These are phyloP conservation scores for Eupithecia subumbrata DNA, from an alignment of 2,888 invertebrate species.

Conservation along the genomic window DNA sequence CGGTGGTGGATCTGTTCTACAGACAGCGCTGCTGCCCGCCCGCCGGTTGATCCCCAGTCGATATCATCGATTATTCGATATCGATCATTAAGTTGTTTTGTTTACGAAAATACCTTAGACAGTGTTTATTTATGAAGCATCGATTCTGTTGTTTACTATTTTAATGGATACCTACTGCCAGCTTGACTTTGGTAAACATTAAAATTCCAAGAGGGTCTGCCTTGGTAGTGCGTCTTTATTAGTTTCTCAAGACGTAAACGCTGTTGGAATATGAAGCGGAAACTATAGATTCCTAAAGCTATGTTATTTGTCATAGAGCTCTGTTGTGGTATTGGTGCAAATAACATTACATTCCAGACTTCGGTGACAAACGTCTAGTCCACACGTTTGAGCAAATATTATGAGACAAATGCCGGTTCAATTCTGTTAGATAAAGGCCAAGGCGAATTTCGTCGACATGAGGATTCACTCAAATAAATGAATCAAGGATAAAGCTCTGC, in stretches of 20 bases:
- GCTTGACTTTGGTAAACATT: neutral
- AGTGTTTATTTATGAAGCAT: neutral
- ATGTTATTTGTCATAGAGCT: neutral
- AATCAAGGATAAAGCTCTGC: neutral
- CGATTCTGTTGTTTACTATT: neutral
- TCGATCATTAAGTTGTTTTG: neutral
- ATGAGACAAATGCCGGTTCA: neutral
- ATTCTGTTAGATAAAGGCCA: slow-evolving; percentile 1
- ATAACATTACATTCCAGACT: neutral
- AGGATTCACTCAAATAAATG: neutral
- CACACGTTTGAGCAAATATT: neutral
- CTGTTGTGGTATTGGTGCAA: neutral
- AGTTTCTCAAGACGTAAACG: neutral
- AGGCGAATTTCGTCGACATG: neutral
- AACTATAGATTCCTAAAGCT: neutral
- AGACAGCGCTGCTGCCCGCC: neutral
- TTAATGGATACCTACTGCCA: slow-evolving; percentile 1
- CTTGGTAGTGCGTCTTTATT: neutral
- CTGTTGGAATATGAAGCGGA: neutral
- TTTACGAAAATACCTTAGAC: neutral
- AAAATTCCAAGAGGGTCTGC: neutral
- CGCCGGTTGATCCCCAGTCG: neutral
- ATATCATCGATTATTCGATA: neutral
- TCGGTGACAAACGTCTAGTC: neutral
- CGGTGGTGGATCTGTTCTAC: neutral